Evolutionary conservation across 2,113 vertebrate genomes (phyloP).

Genomic region (Microcebus jonahi): DNA sequence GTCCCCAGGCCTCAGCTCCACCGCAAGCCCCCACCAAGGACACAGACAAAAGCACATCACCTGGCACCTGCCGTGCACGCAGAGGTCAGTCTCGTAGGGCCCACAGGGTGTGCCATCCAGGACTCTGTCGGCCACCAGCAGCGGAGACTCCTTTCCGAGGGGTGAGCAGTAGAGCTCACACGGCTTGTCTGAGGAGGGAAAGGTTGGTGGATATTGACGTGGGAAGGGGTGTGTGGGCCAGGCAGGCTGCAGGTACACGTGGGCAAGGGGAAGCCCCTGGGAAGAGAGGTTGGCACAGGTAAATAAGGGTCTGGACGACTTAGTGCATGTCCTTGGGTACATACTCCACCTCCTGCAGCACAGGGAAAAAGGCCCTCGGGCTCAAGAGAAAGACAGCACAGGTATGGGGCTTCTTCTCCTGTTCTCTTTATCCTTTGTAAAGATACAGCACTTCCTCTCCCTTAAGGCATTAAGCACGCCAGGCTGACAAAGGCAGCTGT

Average conservation of each 20-base stretch:
- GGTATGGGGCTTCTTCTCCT: not conserved
- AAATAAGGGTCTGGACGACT: not conserved
- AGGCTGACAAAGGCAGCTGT: not conserved
- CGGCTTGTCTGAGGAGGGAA: slow-evolving; percentile 91
- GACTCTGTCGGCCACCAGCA: slow-evolving; percentile 93
- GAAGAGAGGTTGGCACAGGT: not conserved
- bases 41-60: slow-evolving; percentile 81
- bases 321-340: not conserved
- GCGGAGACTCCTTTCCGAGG: slow-evolving; percentile 89
- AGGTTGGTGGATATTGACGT: not conserved
- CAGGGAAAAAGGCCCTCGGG: not conserved
- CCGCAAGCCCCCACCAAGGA: not conserved
- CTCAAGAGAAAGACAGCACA: rapidly evolving
- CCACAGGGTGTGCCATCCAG: slow-evolving; percentile 97
- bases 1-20: not conserved
- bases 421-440: not conserved
- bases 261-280: not conserved
- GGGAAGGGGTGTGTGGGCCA: too few species aligned
- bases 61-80: slow-evolving; percentile 97
- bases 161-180: slow-evolving; percentile 95
- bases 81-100: slow-evolving; percentile 95
- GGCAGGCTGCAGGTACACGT: rapidly evolving
- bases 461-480: not conserved
- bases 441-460: not conserved
- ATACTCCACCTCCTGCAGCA: not conserved